Percentiles rank a stretch among this genome's conserved stretches.
phyloP scores from a whole-genome alignment of 1,140 invertebrate genomes.

The Drosophila navojoa region DNA sequence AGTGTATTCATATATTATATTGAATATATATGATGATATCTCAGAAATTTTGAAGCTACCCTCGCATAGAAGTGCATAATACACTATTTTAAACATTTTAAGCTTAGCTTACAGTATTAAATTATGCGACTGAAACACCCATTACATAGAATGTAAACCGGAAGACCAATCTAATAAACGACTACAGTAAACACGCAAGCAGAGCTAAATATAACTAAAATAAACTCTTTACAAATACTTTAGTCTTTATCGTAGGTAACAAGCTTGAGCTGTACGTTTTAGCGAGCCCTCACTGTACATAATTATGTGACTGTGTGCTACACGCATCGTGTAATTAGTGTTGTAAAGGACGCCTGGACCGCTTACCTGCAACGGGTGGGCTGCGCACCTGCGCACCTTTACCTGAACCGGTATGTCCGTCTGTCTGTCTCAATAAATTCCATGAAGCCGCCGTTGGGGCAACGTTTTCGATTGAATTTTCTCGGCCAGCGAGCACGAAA shows the following conservation, averaged over 20 bases:
- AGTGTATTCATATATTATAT: no score
- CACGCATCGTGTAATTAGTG: conserved; percentile 43
- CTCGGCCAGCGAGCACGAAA: conserved; percentile 32
- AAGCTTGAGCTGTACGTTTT: neutral
- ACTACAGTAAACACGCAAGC: neutral
- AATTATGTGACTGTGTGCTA: neutral
- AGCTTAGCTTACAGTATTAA: conserved; percentile 77
- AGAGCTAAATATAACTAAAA: no score
- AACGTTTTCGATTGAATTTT: conserved; percentile 41
- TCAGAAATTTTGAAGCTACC: no score
- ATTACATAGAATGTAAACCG: conserved; percentile 58
- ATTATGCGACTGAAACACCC: conserved; percentile 54
- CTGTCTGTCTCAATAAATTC: conserved; percentile 17
- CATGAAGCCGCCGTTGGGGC: conserved; percentile 15
- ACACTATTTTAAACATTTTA: conserved; percentile 45
- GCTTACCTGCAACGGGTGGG: conserved; percentile 47
- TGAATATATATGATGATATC: no score
- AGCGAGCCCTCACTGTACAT: neutral
- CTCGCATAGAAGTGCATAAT: neutral
- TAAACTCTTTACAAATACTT: no score
- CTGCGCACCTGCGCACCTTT: conserved; percentile 55
- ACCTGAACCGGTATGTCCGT: conserved; percentile 35
- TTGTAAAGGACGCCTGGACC: conserved; percentile 50
- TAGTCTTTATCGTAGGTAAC: no score
- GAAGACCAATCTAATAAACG: conserved; percentile 1